Conservation (phyloP, 1,140 invertebrate species). For the Ptiloglossa arizonensis region DNA sequence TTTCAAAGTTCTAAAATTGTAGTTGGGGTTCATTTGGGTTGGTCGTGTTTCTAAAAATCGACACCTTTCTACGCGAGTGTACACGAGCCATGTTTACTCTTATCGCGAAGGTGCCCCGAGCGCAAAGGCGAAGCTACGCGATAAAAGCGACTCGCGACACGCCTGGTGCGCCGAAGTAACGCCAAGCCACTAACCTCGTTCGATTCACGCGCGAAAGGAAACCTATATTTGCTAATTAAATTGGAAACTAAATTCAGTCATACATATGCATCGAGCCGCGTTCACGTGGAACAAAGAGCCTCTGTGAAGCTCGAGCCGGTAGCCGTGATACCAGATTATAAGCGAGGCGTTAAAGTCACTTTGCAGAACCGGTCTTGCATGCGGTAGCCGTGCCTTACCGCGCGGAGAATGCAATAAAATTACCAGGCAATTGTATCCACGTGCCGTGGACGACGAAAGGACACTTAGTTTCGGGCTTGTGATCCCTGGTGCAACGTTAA, state of each 20-base stretch:
- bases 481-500: neutral
- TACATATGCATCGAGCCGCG: constrained; percentile 4
- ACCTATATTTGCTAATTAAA: constrained; percentile 57
- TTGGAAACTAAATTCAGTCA: constrained; percentile 34
- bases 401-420: constrained; percentile 51
- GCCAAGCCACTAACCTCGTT: constrained; percentile 29
- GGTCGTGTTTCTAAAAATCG: too few relatives aligned
- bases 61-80: too few relatives aligned
- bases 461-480: constrained; percentile 12
- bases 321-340: constrained; percentile 55
- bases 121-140: neutral
- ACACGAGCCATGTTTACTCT: too few relatives aligned
- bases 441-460: constrained; percentile 28
- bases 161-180: neutral
- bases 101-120: too few relatives aligned
- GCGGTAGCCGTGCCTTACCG: constrained; percentile 27
- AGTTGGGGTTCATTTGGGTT: too few relatives aligned
- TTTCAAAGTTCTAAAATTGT: too few relatives aligned
- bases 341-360: constrained; percentile 62
- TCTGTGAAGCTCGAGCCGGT: constrained; percentile 44
- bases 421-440: constrained; percentile 48
- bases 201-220: constrained; percentile 15
- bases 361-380: constrained; percentile 54
- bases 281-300: constrained; percentile 54
- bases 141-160: neutral